Percentiles rank a stretch among this genome's conserved stretches.
Evolutionary conservation across 2,113 vertebrate genomes (phyloP).

Genomic region (Catharus fuscescens): DNA sequence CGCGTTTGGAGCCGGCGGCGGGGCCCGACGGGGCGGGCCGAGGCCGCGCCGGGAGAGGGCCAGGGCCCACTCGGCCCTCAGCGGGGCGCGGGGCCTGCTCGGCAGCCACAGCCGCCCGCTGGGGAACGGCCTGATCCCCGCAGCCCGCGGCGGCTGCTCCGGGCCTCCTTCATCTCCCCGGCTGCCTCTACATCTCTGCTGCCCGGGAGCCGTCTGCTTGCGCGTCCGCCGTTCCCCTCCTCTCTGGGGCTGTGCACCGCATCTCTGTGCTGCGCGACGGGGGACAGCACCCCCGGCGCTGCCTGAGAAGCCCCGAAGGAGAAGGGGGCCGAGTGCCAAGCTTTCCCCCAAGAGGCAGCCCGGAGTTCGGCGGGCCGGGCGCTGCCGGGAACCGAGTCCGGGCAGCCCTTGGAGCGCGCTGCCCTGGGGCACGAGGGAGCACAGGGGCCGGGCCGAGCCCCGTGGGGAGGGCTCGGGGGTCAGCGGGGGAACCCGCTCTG

Average conservation of each 20-base stretch:
- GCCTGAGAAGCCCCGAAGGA: neutral
- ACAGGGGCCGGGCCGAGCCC: neutral
- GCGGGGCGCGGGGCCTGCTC: neutral
- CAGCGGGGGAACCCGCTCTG: neutral
- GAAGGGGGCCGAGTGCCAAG: fast-evolving
- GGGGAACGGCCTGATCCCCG: neutral
- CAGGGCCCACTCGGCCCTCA: neutral
- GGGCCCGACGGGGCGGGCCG: neutral
- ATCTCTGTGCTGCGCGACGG: neutral
- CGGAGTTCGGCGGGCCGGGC: neutral
- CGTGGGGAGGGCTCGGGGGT: neutral
- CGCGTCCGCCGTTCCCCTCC: neutral
- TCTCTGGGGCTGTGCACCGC: neutral
- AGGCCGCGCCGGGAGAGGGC: too few species aligned
- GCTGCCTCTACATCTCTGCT: neutral
- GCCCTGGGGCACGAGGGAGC: neutral
- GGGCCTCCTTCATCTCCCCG: too few species aligned
- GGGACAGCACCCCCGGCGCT: neutral
- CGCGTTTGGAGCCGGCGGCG: neutral
- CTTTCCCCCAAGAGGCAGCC: neutral
- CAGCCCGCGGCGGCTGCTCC: neutral
- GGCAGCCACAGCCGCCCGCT: neutral
- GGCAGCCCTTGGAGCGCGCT: neutral
- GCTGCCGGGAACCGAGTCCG: neutral
- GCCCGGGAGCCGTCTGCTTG: fast-evolving